phyloP scores from a whole-genome alignment of 1,140 invertebrate genomes.

The Drosophila persimilis region DNA sequence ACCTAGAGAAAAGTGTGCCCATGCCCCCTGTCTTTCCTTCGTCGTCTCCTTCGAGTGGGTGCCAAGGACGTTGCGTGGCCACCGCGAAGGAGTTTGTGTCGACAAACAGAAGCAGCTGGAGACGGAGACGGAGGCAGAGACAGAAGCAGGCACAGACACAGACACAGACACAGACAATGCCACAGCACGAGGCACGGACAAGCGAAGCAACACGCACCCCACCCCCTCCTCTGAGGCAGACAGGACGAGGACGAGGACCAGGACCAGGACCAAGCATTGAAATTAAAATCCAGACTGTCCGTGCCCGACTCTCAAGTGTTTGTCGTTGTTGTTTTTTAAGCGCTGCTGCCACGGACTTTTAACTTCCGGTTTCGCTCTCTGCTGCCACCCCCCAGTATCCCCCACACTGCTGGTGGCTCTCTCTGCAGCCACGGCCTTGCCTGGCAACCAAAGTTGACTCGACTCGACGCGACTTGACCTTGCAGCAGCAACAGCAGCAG shows the following conservation, averaged over 20 bases:
- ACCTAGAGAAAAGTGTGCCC: conserved; percentile 16
- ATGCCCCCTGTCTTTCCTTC: background rate
- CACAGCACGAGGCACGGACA: conserved; percentile 13
- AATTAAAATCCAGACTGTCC: conserved; percentile 60
- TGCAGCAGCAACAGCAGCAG: conserved; percentile 36
- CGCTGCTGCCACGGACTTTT: conserved; percentile 58
- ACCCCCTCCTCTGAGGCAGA: background rate
- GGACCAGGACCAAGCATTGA: conserved; percentile 22
- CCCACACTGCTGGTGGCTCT: background rate
- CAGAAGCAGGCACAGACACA: conserved; percentile 24
- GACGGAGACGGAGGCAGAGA: conserved; percentile 12
- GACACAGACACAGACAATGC: conserved; percentile 28
- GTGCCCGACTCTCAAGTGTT: conserved; percentile 52
- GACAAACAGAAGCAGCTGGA: conserved; percentile 8
- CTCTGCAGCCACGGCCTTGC: conserved; percentile 25
- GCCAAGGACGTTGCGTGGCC: conserved; percentile 58
- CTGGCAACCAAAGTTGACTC: conserved; percentile 40
- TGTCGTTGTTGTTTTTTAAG: conserved; percentile 45
- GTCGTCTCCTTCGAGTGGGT: background rate
- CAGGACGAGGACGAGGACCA: background rate
- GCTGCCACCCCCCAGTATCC: background rate
- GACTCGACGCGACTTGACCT: conserved; percentile 57
- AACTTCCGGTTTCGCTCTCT: conserved; percentile 60
- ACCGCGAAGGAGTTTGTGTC: conserved; percentile 57
- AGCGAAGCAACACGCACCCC: background rate